Conservation (phyloP, 1,140 invertebrate species). For the Scaptomyza pallida region DNA sequence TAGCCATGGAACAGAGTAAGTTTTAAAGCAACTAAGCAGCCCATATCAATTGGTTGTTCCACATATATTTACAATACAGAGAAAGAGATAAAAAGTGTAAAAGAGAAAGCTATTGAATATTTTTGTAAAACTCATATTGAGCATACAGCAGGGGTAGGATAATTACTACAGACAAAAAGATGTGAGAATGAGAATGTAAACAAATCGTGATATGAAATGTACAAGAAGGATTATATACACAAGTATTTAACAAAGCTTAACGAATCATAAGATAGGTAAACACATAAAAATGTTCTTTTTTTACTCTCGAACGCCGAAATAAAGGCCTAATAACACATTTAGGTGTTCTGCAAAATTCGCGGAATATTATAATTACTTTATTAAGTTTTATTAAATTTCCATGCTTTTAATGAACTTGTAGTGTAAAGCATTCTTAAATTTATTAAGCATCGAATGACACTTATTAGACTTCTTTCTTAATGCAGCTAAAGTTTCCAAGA, state of each 20-base stretch:
- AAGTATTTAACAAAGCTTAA: background rate
- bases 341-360: background rate
- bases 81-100: too few relatives aligned
- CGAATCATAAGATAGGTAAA: background rate
- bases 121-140: constrained; percentile 6
- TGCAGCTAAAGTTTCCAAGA: too few relatives aligned
- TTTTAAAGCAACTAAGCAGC: constrained; percentile 33
- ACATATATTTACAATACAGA: background rate
- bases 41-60: constrained; percentile 1
- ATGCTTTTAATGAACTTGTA: too few relatives aligned
- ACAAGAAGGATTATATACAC: background rate
- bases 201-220: constrained; percentile 2
- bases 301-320: background rate
- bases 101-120: background rate
- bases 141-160: background rate
- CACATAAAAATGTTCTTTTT: background rate
- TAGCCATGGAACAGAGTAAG: constrained; percentile 69
- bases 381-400: too few relatives aligned
- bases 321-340: background rate
- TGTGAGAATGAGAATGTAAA: background rate
- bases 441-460: too few relatives aligned
- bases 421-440: too few relatives aligned
- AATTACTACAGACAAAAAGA: background rate
- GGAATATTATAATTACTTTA: background rate
- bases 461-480: too few relatives aligned